These are phyloP conservation scores for Gadus macrocephalus DNA, from an alignment of 2,113 vertebrate species.

Conservation along the genomic window DNA sequence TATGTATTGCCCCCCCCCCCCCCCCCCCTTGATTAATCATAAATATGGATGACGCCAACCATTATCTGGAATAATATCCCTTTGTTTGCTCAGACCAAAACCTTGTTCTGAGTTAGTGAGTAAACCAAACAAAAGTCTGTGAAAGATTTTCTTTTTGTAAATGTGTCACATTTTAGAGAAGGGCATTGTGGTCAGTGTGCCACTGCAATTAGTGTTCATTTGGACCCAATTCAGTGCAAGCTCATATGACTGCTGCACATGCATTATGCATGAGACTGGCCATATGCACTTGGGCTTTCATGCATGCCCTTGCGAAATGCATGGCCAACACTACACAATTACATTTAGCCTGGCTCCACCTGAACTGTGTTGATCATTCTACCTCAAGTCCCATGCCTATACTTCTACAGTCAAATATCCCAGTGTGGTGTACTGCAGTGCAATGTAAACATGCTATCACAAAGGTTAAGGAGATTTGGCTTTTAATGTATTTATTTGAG, in stretches of 20 bases:
- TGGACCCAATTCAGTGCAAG: constrained; percentile 77
- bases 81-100: constrained; percentile 17
- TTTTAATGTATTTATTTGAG: too few relatives aligned
- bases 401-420: too few relatives aligned
- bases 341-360: constrained; percentile 49
- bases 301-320: constrained; percentile 79
- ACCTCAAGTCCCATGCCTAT: too few relatives aligned
- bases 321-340: constrained; percentile 55
- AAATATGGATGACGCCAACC: too few relatives aligned
- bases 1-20: too few relatives aligned
- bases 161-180: constrained; percentile 42
- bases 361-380: neutral
- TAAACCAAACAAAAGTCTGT: constrained; percentile 27
- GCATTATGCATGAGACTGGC: constrained; percentile 92
- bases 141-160: constrained; percentile 20
- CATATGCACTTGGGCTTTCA: constrained; percentile 89
- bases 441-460: too few relatives aligned
- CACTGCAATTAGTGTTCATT: constrained; percentile 88
- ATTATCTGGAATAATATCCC: too few relatives aligned
- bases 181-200: constrained; percentile 72
- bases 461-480: too few relatives aligned
- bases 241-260: constrained; percentile 81
- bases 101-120: constrained; percentile 20
- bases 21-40: too few relatives aligned
- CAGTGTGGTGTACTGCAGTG: too few relatives aligned